A percentile compares a stretch with the other conserved stretches of the same genome.
Evolutionary conservation across 1,140 invertebrate species (phyloP).

Genomic region (Sweltsa coloradensis): DNA sequence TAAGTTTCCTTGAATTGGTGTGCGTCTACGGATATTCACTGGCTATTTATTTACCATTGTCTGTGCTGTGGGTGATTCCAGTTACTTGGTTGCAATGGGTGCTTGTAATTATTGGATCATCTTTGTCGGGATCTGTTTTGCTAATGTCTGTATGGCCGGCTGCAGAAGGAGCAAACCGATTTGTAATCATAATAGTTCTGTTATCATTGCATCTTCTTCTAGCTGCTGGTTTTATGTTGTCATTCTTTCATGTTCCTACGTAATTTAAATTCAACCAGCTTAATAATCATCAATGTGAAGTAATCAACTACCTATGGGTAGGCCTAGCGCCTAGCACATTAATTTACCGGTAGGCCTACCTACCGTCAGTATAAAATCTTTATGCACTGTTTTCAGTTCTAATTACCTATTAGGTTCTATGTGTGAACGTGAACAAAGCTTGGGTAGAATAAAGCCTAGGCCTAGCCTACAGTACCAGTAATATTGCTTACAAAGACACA

Average conservation of each 20-base stretch:
- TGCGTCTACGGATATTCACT: slow-evolving; percentile 94
- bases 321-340: background rate
- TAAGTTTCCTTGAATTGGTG: slow-evolving; percentile 67
- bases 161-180: slow-evolving; percentile 41
- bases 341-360: background rate
- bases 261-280: background rate
- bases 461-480: too few relatives aligned
- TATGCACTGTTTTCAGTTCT: background rate
- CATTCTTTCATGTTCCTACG: slow-evolving; percentile 43
- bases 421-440: background rate
- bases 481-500: too few relatives aligned
- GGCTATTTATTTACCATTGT: slow-evolving; percentile 85
- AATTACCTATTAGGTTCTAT: background rate
- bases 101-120: slow-evolving; percentile 63
- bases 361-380: background rate
- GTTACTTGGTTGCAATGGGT: slow-evolving; percentile 84
- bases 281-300: background rate
- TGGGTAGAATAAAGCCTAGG: too few relatives aligned
- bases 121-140: slow-evolving; percentile 75
- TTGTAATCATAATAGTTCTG: slow-evolving; percentile 50
- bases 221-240: slow-evolving; percentile 75
- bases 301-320: background rate
- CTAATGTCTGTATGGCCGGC: slow-evolving; percentile 69
- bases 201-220: slow-evolving; percentile 65
- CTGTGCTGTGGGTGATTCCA: slow-evolving; percentile 89